Conservation (phyloP, 2,888 invertebrate species). For the Shargacucullia verbasci region DNA sequence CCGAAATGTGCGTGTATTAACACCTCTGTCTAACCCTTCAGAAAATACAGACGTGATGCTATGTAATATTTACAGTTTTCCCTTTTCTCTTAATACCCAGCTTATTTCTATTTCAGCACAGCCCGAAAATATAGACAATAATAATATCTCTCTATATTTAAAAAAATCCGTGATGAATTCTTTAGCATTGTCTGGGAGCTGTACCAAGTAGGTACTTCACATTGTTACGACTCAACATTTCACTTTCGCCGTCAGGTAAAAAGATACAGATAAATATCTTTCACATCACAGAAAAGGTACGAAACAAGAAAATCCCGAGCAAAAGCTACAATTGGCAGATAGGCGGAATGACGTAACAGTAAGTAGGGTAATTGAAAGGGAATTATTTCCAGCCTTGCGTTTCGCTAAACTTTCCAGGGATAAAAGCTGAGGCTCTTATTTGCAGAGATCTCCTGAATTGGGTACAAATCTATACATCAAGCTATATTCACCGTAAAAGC, state of each 20-base stretch:
- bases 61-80: too few relatives aligned
- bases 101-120: too few relatives aligned
- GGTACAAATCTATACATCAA: conserved; percentile 52
- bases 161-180: neutral
- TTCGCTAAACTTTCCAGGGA: conserved; percentile 59
- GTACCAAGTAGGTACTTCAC: conserved; percentile 7
- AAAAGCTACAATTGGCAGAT: conserved; percentile 59
- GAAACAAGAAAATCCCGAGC: conserved; percentile 53
- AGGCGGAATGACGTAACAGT: conserved; percentile 54
- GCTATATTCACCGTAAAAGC: conserved; percentile 20
- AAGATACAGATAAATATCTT: conserved; percentile 47
- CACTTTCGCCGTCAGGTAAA: conserved; percentile 40
- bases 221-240: conserved; percentile 19
- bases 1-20: too few relatives aligned
- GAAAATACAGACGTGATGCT: too few relatives aligned
- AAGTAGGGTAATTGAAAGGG: conserved; percentile 66
- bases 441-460: conserved; percentile 46
- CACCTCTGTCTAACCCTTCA: too few relatives aligned
- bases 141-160: too few relatives aligned
- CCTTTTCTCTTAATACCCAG: too few relatives aligned
- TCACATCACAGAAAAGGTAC: conserved; percentile 37
- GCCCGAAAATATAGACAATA: too few relatives aligned
- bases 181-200: conserved; percentile 13
- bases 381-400: conserved; percentile 58
- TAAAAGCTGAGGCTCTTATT: conserved; percentile 55